These are phyloP conservation scores for Takifugu ocellatus DNA, from an alignment of 2,797 vertebrate species.

Conservation along the genomic window DNA sequence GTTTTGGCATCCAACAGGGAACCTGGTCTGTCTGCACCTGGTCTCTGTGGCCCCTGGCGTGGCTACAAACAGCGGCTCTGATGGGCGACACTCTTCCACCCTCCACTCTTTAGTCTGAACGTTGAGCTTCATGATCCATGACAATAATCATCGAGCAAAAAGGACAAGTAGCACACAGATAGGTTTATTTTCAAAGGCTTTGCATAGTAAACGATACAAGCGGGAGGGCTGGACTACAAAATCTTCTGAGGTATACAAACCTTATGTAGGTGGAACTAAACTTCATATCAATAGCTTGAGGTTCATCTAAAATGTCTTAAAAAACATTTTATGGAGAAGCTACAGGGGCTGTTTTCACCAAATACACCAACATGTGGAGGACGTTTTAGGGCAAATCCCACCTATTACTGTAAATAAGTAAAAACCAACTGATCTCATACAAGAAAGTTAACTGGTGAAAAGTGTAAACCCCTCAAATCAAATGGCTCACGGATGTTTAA, in stretches of 20 bases:
- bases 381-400: constrained; percentile 1
- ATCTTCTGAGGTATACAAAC: constrained; percentile 20
- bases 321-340: neutral
- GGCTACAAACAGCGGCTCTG: constrained; percentile 87
- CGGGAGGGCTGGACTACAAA: neutral
- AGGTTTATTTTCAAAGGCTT: constrained; percentile 57
- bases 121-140: constrained; percentile 80
- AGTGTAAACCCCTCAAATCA: constrained; percentile 29
- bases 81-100: constrained; percentile 86
- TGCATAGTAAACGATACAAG: constrained; percentile 63
- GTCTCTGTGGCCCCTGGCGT: constrained; percentile 83
- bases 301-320: neutral
- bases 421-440: constrained; percentile 34
- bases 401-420: constrained; percentile 29
- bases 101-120: constrained; percentile 93
- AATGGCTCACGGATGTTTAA: neutral
- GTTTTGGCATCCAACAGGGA: constrained; percentile 85
- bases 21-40: constrained; percentile 80
- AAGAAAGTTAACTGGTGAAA: constrained; percentile 14
- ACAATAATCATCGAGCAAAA: neutral
- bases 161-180: constrained; percentile 8
- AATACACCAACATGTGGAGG: neutral
- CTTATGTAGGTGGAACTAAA: constrained; percentile 22
- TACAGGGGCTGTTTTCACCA: neutral
- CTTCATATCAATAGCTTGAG: constrained; percentile 44